phyloP scores from a whole-genome alignment of 2,888 invertebrate genomes.

The Eupithecia inturbata region DNA sequence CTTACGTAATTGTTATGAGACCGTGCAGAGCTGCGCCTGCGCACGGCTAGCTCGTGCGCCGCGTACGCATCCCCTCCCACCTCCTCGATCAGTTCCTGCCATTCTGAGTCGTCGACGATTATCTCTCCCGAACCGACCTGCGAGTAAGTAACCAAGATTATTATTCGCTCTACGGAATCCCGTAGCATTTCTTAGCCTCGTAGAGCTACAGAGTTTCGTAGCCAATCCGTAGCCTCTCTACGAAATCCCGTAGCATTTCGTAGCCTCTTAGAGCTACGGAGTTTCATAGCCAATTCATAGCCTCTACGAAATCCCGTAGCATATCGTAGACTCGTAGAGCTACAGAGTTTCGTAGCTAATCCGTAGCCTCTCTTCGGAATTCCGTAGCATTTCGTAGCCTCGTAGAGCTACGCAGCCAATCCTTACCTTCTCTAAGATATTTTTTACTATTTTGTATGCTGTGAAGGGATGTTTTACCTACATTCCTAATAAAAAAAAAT shows the following conservation, averaged over 20 bases:
- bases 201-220: not conserved
- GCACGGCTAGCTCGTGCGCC: slow-evolving; percentile 75
- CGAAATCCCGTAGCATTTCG: slow-evolving; percentile 6
- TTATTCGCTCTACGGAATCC: not conserved
- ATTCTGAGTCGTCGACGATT: slow-evolving; percentile 91
- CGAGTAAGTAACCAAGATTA: not conserved
- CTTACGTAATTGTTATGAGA: slow-evolving; percentile 71
- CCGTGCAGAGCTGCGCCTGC: slow-evolving; percentile 73
- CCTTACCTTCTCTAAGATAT: not conserved
- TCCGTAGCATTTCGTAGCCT: slow-evolving; percentile 12
- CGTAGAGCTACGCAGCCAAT: slow-evolving; percentile 6
- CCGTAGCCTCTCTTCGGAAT: not conserved
- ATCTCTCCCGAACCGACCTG: slow-evolving; percentile 93
- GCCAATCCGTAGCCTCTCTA: not conserved
- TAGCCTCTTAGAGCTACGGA: slow-evolving; percentile 7
- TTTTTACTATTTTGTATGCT: too few species aligned
- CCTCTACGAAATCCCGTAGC: not conserved
- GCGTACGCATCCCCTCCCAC: slow-evolving; percentile 81
- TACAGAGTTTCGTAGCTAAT: slow-evolving; percentile 2
- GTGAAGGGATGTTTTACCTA: too few species aligned
- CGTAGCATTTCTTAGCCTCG: not conserved
- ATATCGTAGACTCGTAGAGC: slow-evolving; percentile 1
- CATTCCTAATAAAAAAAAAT: too few species aligned
- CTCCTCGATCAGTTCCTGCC: slow-evolving; percentile 89
- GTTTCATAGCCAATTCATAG: slow-evolving; percentile 1